Evolutionary conservation across 1,140 invertebrate species (phyloP).

Genomic region (Bombus waltoni): DNA sequence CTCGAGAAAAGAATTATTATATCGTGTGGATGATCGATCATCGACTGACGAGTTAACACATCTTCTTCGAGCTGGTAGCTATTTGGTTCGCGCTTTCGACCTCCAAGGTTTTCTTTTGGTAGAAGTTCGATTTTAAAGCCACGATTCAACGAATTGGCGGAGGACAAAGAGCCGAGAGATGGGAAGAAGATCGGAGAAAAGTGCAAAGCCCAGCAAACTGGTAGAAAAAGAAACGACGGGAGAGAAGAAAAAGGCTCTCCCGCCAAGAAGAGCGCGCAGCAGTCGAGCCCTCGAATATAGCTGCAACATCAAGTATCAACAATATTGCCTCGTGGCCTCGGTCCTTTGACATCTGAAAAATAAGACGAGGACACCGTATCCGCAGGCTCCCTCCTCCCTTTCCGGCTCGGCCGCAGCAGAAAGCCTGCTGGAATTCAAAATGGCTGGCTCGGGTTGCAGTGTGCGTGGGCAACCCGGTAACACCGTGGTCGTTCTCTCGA

Average conservation of each 20-base stretch:
- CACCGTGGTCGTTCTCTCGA: not conserved
- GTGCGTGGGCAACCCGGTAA: conserved; percentile 64
- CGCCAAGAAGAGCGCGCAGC: conserved; percentile 25
- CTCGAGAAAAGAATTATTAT: accelerated
- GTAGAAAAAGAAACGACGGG: not conserved
- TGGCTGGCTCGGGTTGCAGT: conserved; percentile 73
- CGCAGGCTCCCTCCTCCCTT: not conserved
- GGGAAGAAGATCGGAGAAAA: not conserved
- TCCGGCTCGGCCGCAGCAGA: conserved; percentile 50
- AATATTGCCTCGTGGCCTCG: conserved; percentile 73
- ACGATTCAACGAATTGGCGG: not conserved
- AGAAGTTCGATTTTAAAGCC: no score
- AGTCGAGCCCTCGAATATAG: conserved; percentile 36
- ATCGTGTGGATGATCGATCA: no score
- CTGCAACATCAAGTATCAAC: conserved; percentile 81
- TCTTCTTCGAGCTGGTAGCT: no score
- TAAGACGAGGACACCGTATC: conserved; percentile 71
- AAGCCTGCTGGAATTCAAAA: conserved; percentile 81
- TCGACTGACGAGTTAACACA: no score
- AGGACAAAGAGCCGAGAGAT: not conserved
- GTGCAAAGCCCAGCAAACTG: not conserved
- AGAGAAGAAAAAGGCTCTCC: conserved; percentile 42
- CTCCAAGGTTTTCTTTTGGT: no score
- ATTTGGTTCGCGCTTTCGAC: no score
- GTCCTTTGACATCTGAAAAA: conserved; percentile 79